Evolutionary conservation across 1,140 invertebrate genomes (phyloP), one percentile per base, ranked within the genome.

Genomic region (Chlorops oryzae): DNA sequence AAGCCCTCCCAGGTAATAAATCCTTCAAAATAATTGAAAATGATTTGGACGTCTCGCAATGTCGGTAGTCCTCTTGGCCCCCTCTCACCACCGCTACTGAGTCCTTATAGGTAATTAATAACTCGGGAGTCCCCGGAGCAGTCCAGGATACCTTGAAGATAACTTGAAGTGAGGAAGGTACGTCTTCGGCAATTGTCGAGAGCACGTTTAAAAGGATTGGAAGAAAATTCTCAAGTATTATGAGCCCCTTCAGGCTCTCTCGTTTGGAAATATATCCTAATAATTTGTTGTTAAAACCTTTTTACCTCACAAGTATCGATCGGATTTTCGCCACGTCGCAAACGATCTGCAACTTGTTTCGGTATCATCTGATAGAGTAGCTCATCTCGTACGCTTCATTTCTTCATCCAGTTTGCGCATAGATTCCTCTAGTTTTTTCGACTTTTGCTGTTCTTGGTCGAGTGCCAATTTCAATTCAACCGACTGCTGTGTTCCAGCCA

Each of bases 341-440:
- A 75, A 50, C 92, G 78, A 74, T 97, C 92, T 0, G 94, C 93
- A 1, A 96, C 92, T 71, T 92, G 88, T 74, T 96, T 96, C 5
- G 95, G 96, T 77, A 98, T 96, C 94, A 98, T 97, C 75, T 98
- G 95, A 73, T 98, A 98, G 0, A 98, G 73, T 1, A 98, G 74
- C 55, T 96, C 91, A 65, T 98, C 94, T 0, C n/a, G 95, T 98
- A 49, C 92, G 78, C 60, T 87, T 86, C 92, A 96, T 97, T 72
- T 98, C 94, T 51, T 90, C 86, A 64, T 98, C 92, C 55, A 98
- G 70, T 73, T 95, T 94, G 54, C 85, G 79, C 92, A 98, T 97
- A 0, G 91, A 96, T 61, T 96, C 92, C 63, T 97, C 92, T 23
- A 98, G 70, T 61, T 96, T 96, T 66, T 94, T 93, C 57, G 91